Evolutionary conservation across 1,140 invertebrate genomes (phyloP).

Genomic region (Drosophila saltans): DNA sequence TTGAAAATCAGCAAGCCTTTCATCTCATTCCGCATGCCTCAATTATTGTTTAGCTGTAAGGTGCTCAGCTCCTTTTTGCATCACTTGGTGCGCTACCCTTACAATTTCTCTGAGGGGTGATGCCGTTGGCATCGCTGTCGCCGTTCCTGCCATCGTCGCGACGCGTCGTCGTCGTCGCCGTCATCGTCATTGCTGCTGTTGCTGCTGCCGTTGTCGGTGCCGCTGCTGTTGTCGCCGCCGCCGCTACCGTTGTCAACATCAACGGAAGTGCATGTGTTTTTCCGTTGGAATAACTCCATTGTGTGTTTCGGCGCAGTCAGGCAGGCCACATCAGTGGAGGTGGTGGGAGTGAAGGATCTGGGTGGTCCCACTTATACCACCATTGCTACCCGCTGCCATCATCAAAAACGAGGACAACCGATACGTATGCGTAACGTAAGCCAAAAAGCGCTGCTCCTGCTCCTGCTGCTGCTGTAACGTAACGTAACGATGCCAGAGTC

Average conservation of each 20-base stretch:
- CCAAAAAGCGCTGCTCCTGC: conserved; percentile 40
- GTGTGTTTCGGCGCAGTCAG: conserved; percentile 74
- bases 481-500: conserved; percentile 48
- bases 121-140: conserved; percentile 16
- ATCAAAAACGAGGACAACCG: conserved; percentile 51
- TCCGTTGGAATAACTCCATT: conserved; percentile 81
- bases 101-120: conserved; percentile 15
- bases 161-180: no score
- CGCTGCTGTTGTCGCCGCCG: not conserved
- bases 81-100: conserved; percentile 1
- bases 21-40: conserved; percentile 36
- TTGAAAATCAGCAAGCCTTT: conserved; percentile 22
- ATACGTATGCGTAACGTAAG: conserved; percentile 70
- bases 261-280: conserved; percentile 80
- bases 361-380: conserved; percentile 21
- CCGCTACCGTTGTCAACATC: conserved; percentile 64
- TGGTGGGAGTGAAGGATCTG: conserved; percentile 9
- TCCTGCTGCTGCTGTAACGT: conserved; percentile 44
- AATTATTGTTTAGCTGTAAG: conserved; percentile 46
- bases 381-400: conserved; percentile 15
- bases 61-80: conserved; percentile 24
- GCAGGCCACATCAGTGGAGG: conserved; percentile 53
- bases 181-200: not conserved
- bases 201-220: not conserved
- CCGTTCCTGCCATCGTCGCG: not conserved